Evolutionary conservation across 2,113 vertebrate genomes (phyloP).

Genomic region (Hydrolagus affinis): DNA sequence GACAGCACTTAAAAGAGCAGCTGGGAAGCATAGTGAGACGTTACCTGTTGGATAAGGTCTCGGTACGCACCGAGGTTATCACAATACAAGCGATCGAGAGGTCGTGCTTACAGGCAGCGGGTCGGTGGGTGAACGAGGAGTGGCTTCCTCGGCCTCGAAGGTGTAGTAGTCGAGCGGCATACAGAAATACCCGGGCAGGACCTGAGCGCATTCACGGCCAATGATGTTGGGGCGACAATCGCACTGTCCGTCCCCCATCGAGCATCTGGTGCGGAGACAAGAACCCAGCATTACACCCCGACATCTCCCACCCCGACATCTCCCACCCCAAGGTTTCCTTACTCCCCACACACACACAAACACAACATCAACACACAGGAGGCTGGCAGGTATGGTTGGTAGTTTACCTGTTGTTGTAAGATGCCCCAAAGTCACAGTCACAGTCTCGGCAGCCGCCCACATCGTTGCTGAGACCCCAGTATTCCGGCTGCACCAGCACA

Average conservation of each 20-base stretch:
- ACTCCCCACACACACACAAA: too few species aligned
- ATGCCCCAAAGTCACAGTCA: slow-evolving; percentile 74
- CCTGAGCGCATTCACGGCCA: slow-evolving; percentile 65
- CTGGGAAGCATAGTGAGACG: too few species aligned
- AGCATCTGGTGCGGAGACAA: slow-evolving; percentile 53
- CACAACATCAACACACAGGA: too few species aligned
- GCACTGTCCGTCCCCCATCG: slow-evolving; percentile 66
- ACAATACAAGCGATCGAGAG: not conserved
- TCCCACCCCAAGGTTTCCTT: too few species aligned
- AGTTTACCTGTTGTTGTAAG: slow-evolving; percentile 65
- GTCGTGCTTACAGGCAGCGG: slow-evolving; percentile 59
- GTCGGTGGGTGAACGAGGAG: slow-evolving; percentile 48
- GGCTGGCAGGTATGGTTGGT: not conserved
- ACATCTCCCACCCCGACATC: not conserved
- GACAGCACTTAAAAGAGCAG: too few species aligned
- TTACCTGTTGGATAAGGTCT: too few species aligned
- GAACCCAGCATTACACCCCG: too few species aligned
- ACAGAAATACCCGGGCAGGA: slow-evolving; percentile 73
- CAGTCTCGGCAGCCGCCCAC: slow-evolving; percentile 67
- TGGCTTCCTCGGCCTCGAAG: slow-evolving; percentile 65
- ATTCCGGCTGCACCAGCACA: slow-evolving; percentile 59
- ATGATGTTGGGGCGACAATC: slow-evolving; percentile 65
- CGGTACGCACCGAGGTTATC: too few species aligned
- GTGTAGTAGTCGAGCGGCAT: slow-evolving; percentile 67
- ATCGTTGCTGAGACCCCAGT: slow-evolving; percentile 76